Conservation (phyloP, 2,888 invertebrate genomes). For the Sarcophaga variegata region DNA sequence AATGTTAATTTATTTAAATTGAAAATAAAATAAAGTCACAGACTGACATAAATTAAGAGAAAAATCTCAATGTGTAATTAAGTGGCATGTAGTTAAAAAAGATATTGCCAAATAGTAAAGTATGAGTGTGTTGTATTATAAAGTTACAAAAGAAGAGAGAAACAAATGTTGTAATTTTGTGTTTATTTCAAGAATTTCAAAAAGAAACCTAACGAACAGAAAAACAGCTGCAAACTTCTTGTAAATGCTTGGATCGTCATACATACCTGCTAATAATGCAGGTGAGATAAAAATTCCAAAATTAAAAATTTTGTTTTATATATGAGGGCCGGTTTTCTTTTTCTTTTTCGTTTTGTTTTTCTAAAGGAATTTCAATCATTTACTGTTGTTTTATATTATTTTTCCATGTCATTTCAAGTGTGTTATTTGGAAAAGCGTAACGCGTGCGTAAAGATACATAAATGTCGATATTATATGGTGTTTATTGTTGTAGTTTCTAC, state of each 20-base stretch:
- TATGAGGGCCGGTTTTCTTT: conserved; percentile 63
- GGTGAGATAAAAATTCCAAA: conserved; percentile 57
- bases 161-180: conserved; percentile 38
- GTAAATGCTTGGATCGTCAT: conserved; percentile 13
- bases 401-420: background rate
- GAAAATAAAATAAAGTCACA: background rate
- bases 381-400: conserved; percentile 20
- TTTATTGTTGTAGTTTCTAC: conserved; percentile 3
- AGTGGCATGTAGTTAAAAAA: conserved; percentile 3
- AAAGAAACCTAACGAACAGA: conserved; percentile 7
- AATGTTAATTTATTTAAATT: background rate
- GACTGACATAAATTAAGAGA: background rate
- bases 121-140: conserved; percentile 2
- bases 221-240: conserved; percentile 64
- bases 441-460: conserved; percentile 46
- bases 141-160: conserved; percentile 22
- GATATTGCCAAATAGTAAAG: conserved; percentile 29
- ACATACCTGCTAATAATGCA: conserved; percentile 56
- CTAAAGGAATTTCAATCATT: conserved; percentile 64
- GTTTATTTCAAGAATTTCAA: background rate
- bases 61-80: background rate
- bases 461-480: conserved; percentile 16
- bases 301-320: conserved; percentile 10
- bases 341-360: conserved; percentile 4
- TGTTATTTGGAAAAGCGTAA: conserved; percentile 48